Conservation (phyloP, 2,797 vertebrate genomes). For the Huso huso region DNA sequence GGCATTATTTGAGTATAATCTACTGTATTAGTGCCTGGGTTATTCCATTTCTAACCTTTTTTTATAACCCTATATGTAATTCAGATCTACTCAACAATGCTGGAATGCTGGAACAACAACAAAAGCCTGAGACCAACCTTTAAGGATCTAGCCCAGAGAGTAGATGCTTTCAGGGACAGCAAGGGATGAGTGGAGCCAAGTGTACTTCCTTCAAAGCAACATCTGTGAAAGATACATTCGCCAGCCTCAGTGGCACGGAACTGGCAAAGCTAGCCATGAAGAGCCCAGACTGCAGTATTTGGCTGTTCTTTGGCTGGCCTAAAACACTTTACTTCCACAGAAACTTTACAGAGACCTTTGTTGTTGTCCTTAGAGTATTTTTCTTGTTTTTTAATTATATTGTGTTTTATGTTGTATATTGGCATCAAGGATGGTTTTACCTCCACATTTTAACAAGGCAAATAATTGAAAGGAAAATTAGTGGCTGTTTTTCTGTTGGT, state of each 20-base stretch:
- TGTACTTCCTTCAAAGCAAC: neutral
- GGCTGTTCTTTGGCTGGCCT: neutral
- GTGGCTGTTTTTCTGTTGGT: neutral
- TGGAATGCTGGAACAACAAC: slow-evolving; percentile 78
- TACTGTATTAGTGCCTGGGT: too few species aligned
- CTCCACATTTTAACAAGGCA: slow-evolving; percentile 12
- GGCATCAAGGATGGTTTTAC: slow-evolving; percentile 14
- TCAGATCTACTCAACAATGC: slow-evolving; percentile 82
- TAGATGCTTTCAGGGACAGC: slow-evolving; percentile 69
- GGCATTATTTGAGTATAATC: too few species aligned
- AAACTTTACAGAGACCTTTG: slow-evolving; percentile 9
- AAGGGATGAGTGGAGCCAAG: slow-evolving; percentile 49
- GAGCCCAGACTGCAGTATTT: too few species aligned
- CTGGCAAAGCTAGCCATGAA: too few species aligned
- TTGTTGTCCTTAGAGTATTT: slow-evolving; percentile 3
- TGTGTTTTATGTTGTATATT: slow-evolving; percentile 1
- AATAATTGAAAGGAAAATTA: slow-evolving; percentile 3
- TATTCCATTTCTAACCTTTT: neutral
- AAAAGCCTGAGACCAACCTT: slow-evolving; percentile 72
- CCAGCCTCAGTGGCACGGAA: too few species aligned
- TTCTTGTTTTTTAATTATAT: neutral
- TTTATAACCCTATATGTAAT: neutral
- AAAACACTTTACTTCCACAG: slow-evolving; percentile 10
- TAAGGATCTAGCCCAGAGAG: slow-evolving; percentile 62
- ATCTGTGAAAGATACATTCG: too few species aligned